These are phyloP conservation scores for Phyto melanocephala DNA, from an alignment of 2,888 invertebrate species.

Conservation along the genomic window DNA sequence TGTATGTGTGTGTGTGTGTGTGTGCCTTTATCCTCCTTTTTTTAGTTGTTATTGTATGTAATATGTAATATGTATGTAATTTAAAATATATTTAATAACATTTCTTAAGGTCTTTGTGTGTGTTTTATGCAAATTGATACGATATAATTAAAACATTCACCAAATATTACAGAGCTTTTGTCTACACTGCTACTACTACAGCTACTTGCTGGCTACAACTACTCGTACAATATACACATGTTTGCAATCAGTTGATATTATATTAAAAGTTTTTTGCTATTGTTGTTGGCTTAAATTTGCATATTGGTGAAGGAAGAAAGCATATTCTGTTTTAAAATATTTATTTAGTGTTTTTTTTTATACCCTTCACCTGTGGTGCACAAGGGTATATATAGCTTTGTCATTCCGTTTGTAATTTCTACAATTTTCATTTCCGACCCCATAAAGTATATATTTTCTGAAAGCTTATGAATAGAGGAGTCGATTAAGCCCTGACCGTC, in stretches of 20 bases:
- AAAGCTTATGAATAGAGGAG: too few species aligned
- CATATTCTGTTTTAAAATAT: not conserved
- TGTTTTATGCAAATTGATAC: slow-evolving; percentile 52
- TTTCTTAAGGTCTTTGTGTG: slow-evolving; percentile 25
- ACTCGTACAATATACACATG: not conserved
- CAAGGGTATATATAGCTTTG: too few species aligned
- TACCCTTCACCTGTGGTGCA: too few species aligned
- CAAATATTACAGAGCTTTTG: slow-evolving; percentile 20
- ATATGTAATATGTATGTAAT: not conserved
- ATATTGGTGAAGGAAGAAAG: not conserved
- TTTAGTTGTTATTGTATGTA: not conserved
- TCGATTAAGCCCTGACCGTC: too few species aligned
- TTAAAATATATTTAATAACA: slow-evolving; percentile 33
- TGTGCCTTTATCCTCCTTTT: not conserved
- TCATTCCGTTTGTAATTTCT: too few species aligned
- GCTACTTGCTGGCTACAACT: not conserved
- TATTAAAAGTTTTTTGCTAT: not conserved
- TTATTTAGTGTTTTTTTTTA: too few species aligned
- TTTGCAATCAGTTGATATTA: slow-evolving; percentile 19
- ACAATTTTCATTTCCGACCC: too few species aligned
- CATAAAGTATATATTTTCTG: too few species aligned
- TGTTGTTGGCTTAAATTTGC: slow-evolving; percentile 1
- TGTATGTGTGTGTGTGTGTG: not conserved
- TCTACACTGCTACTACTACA: not conserved
- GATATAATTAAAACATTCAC: slow-evolving; percentile 57